A percentile compares a stretch with the other conserved stretches of the same genome.
Conservation (phyloP, 1,140 invertebrate genomes). For the Parapsyche elsis region DNA sequence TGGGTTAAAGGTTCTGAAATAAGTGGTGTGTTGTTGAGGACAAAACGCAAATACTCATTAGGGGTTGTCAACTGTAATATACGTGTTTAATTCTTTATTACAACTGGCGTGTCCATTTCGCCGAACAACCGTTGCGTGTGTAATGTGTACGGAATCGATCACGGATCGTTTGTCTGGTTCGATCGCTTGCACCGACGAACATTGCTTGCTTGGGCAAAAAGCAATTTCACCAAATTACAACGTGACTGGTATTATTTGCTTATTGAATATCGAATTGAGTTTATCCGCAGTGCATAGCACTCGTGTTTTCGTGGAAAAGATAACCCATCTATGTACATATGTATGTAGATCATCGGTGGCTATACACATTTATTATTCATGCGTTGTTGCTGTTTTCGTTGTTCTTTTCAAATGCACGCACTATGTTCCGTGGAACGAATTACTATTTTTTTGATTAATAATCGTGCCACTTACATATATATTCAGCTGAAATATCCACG, state of each 20-base stretch:
- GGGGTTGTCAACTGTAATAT: no score
- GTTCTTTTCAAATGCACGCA: neutral
- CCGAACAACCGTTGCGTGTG: neutral
- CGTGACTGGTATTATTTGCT: neutral
- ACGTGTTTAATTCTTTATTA: no score
- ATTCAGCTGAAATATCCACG: slow-evolving; percentile 15
- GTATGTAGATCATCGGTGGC: no score
- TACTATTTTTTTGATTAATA: slow-evolving; percentile 29
- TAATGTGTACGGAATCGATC: slow-evolving; percentile 13
- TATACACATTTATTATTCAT: no score
- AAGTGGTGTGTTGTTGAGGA: no score
- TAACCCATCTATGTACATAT: no score
- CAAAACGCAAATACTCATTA: no score
- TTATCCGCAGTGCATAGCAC: no score
- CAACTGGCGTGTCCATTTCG: neutral
- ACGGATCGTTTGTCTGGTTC: neutral
- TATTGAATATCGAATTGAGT: slow-evolving; percentile 10
- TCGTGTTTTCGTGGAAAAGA: no score
- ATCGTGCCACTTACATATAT: slow-evolving; percentile 22
- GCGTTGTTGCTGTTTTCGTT: neutral
- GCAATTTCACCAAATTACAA: slow-evolving; percentile 11
- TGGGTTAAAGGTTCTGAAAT: no score
- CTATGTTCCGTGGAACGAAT: neutral
- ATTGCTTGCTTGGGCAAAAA: neutral
- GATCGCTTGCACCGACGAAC: neutral